Percentiles rank a stretch among this genome's conserved stretches.
These are phyloP conservation scores for Apis cerana DNA, from an alignment of 1,140 invertebrate species.

Conservation along the genomic window DNA sequence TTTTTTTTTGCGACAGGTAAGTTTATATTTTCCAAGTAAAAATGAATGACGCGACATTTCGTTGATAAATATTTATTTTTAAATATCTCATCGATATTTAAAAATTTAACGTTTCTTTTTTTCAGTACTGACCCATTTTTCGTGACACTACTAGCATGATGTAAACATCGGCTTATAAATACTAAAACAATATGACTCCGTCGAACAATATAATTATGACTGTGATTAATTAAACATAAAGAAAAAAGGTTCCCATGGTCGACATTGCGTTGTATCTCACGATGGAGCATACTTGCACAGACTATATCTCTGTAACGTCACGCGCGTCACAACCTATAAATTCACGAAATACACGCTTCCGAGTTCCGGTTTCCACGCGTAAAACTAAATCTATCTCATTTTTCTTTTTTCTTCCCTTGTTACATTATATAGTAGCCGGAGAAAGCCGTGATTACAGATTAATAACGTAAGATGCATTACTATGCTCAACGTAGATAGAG, in stretches of 20 bases:
- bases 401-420: neutral
- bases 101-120: neutral
- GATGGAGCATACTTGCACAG: neutral
- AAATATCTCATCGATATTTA: neutral
- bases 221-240: slow-evolving; percentile 53
- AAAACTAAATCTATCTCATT: slow-evolving; percentile 16
- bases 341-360: slow-evolving; percentile 24
- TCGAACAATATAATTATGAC: slow-evolving; percentile 47
- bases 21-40: neutral
- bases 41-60: neutral
- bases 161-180: slow-evolving; percentile 35
- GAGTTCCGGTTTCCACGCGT: slow-evolving; percentile 50
- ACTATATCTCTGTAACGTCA: slow-evolving; percentile 8
- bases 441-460: slow-evolving; percentile 42
- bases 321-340: slow-evolving; percentile 38
- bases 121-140: slow-evolving; percentile 30
- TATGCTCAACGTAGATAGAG: slow-evolving; percentile 11
- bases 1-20: neutral
- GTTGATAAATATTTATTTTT: neutral
- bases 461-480: slow-evolving; percentile 50
- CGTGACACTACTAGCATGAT: slow-evolving; percentile 7
- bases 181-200: slow-evolving; percentile 32
- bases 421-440: slow-evolving; percentile 3
- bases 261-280: slow-evolving; percentile 53
- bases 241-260: slow-evolving; percentile 49